Evolutionary conservation across 2,888 invertebrate species (phyloP), one percentile per base, ranked within the genome.

Genomic region (Pseudoips prasinana): DNA sequence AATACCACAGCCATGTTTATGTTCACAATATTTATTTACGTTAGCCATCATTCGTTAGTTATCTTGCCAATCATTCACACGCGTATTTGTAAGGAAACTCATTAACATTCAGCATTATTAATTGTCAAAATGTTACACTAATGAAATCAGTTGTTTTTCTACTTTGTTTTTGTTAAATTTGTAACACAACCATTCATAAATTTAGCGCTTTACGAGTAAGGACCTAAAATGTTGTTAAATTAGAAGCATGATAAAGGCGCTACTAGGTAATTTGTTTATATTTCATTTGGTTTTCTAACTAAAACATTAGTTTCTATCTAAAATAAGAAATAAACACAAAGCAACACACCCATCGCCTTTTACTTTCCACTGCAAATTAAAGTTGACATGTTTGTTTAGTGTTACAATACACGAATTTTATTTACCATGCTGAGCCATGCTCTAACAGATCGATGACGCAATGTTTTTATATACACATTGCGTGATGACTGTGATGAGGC

Each of bases 321-420:
- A 51, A 53, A 46, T 47, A 51, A 44, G 63, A 72, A 65, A 63
- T 61, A 67, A 78, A 77, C 64, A 72, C 63, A 74, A 79, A 77
- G 73, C 73, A 72, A 77, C 84, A 85, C 87, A 81, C 83, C 85
- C 85, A 78, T 67, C 74, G 36, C 75, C 73, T 71, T 68, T 70
- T 74, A 79, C 77, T 77, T 79, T 77, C 69, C 68, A 79, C 77
- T 76, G 71, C 72, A 77, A 76, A 74, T 74, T 56, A 74, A 71
- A 46, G 62, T 67, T 64, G 73, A 77, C 66, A 58, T 48, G 42
- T 29, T 20, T 7, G 3, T 9, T 4, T 10, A 28, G 41, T 53
- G 56, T 57, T 64, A 52, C 58, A 49, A 40, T n/a, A 31, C 20
- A 19, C 0, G 8, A 3, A 3, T 14, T 3, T 14, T 14, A 14